phyloP scores from a whole-genome alignment of 1,140 invertebrate genomes.

The Babylonia areolata region DNA sequence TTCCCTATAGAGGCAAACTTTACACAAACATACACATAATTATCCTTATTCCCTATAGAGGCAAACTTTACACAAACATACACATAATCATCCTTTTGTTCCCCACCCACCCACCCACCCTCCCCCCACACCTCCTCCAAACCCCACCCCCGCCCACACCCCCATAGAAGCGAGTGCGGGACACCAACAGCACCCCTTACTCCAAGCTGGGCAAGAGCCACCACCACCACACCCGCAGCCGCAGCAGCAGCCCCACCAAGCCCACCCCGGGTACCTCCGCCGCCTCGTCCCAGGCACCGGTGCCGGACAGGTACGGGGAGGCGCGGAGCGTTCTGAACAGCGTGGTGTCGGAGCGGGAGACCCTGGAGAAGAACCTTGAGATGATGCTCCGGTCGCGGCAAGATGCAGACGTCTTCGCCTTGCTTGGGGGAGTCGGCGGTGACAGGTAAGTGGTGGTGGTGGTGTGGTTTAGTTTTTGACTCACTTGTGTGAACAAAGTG shows the following conservation, averaged over 20 bases:
- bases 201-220: slow-evolving; percentile 35
- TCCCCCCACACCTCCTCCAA: too few relatives aligned
- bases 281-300: slow-evolving; percentile 31
- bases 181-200: slow-evolving; percentile 40
- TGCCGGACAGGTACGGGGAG: slow-evolving; percentile 54
- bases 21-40: too few relatives aligned
- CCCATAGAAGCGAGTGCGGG: slow-evolving; percentile 14
- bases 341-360: slow-evolving; percentile 54
- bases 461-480: too few relatives aligned
- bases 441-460: too few relatives aligned
- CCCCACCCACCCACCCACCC: too few relatives aligned
- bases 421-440: slow-evolving; percentile 19
- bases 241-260: slow-evolving; percentile 40
- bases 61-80: too few relatives aligned
- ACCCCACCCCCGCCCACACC: too few relatives aligned
- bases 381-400: slow-evolving; percentile 56
- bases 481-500: too few relatives aligned
- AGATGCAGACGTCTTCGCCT: slow-evolving; percentile 59
- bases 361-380: slow-evolving; percentile 66
- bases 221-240: neutral
- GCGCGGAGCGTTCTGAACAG: slow-evolving; percentile 60
- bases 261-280: neutral
- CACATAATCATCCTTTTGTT: too few relatives aligned
- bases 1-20: too few relatives aligned
- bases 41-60: too few relatives aligned